A percentile compares a stretch with the other conserved stretches of the same genome.
Conservation (phyloP, 2,888 invertebrate species). For the Tridacna crocea region DNA sequence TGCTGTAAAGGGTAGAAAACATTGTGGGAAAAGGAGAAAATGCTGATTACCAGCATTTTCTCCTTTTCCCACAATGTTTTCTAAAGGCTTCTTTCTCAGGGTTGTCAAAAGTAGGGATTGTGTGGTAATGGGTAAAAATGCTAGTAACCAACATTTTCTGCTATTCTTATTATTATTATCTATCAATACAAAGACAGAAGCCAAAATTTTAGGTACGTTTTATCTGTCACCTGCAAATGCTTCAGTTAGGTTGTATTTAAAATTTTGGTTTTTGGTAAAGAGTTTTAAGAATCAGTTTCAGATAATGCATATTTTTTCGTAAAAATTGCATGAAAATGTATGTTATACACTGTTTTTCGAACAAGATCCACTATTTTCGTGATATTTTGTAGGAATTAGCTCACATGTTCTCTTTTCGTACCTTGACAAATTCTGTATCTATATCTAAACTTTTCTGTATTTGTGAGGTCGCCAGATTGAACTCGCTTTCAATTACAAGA, state of each 20-base stretch:
- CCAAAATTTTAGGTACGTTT: no score
- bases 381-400: slow-evolving; percentile 9
- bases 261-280: no score
- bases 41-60: not conserved
- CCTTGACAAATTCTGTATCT: not conserved
- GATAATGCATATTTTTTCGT: not conserved
- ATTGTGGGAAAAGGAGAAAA: slow-evolving; percentile 4
- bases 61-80: slow-evolving; percentile 3
- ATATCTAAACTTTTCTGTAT: not conserved
- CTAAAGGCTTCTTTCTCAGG: not conserved
- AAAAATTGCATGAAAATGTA: not conserved
- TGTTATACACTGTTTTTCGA: not conserved
- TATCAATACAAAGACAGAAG: no score
- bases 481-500: not conserved
- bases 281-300: not conserved
- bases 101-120: not conserved
- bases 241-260: no score
- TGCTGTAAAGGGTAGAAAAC: not conserved
- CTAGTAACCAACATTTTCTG: not conserved
- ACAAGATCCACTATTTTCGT: slow-evolving; percentile 14
- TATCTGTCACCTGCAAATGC: no score
- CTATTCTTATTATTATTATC: no score
- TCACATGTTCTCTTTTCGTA: not conserved
- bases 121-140: not conserved
- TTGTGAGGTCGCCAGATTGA: not conserved